Conservation (phyloP, 2,113 vertebrate genomes). For the Oreochromis aureus region DNA sequence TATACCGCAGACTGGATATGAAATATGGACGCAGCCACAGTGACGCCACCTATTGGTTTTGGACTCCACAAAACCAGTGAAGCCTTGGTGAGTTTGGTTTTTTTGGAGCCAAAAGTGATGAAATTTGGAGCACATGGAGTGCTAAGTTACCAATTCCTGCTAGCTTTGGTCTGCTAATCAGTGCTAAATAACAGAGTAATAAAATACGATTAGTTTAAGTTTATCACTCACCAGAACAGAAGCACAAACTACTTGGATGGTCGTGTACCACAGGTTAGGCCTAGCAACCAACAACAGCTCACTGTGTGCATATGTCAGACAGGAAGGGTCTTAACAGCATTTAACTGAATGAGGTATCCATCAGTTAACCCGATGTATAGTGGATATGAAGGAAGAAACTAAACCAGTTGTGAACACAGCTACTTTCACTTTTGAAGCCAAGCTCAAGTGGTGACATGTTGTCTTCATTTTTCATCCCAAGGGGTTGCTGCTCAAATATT, state of each 20-base stretch:
- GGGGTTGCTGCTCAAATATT: not conserved
- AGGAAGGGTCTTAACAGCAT: not conserved
- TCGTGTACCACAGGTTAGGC: not conserved
- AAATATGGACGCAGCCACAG: not conserved
- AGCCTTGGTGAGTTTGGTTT: not conserved
- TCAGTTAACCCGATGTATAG: not conserved
- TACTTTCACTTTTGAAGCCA: not conserved
- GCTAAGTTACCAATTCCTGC: not conserved
- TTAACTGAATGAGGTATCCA: fast-evolving
- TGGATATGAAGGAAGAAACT: not conserved
- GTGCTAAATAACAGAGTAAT: not conserved
- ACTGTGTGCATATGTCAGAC: not conserved
- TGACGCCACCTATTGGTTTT: not conserved
- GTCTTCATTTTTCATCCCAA: not conserved
- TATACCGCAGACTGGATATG: not conserved
- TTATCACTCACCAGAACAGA: not conserved
- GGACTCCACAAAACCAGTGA: not conserved
- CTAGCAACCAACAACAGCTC: not conserved
- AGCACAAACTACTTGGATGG: not conserved
- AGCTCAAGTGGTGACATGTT: not conserved
- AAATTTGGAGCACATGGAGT: not conserved
- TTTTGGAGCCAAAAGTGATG: not conserved
- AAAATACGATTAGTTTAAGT: not conserved
- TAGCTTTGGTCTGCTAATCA: not conserved
- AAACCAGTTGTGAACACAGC: not conserved